These are phyloP conservation scores for Macrobrachium rosenbergii DNA, from an alignment of 1,140 invertebrate species.

Conservation along the genomic window DNA sequence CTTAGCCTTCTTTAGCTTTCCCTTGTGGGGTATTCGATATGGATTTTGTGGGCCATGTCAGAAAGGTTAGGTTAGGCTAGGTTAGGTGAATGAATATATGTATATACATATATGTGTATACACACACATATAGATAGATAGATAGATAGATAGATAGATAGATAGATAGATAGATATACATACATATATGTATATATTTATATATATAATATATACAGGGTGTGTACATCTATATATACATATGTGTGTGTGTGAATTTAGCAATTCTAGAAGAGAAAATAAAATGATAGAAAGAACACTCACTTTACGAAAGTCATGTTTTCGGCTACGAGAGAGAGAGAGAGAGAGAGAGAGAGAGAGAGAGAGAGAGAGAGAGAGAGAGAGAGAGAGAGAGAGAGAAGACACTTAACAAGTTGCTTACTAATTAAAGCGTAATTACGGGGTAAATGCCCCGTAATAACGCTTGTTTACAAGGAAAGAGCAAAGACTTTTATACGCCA, in stretches of 20 bases:
- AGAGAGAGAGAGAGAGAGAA: not conserved
- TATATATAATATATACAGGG: too few species aligned
- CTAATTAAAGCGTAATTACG: too few species aligned
- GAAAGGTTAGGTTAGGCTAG: too few species aligned
- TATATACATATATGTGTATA: not conserved
- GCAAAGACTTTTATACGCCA: too few species aligned
- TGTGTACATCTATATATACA: not conserved
- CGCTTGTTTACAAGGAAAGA: too few species aligned
- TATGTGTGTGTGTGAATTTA: not conserved
- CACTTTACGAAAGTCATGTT: not conserved
- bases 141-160: not conserved
- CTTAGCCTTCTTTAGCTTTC: too few species aligned
- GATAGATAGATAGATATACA: not conserved
- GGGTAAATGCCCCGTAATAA: too few species aligned
- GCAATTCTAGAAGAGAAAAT: not conserved
- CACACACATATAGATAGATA: not conserved
- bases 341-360: not conserved
- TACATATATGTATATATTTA: not conserved
- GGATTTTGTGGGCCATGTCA: too few species aligned
- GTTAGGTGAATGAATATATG: not conserved
- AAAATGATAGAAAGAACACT: not conserved
- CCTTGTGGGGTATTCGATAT: too few species aligned
- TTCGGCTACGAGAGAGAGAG: not conserved
- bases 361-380: not conserved
- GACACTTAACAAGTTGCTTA: too few species aligned